Conservation (phyloP, 53 echinoderm and acorn worm species). For the Patiria pectinifera region DNA sequence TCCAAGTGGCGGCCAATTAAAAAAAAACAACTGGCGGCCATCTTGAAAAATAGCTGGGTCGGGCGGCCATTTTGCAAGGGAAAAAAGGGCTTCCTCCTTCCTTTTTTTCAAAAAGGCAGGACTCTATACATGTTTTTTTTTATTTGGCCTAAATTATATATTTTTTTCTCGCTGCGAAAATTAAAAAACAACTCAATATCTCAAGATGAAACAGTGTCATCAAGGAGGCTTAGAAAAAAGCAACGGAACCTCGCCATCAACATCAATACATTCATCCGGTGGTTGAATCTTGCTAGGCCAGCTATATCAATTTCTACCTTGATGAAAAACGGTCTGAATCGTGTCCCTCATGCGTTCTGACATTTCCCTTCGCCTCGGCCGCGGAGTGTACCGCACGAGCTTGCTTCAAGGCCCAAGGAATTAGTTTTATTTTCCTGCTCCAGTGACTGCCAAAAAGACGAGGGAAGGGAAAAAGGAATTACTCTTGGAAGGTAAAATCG, state of each 20-base stretch:
- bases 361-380: neutral
- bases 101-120: no score
- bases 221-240: neutral
- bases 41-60: no score
- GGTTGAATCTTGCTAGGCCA: neutral
- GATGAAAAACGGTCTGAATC: neutral
- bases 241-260: neutral
- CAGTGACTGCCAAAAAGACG: neutral
- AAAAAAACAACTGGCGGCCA: no score
- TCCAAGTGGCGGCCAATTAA: no score
- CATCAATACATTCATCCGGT: neutral
- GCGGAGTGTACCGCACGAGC: neutral
- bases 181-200: no score
- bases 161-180: no score
- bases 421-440: slow-evolving; percentile 29
- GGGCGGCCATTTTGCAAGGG: no score
- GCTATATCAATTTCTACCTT: neutral
- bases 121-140: no score
- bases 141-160: no score
- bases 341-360: neutral
- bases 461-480: neutral
- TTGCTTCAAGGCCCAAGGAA: neutral
- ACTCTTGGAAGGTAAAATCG: neutral
- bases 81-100: no score
- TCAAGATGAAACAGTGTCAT: neutral